These are phyloP conservation scores for Oreortyx pictus DNA, from an alignment of 2,797 vertebrate genomes.

Conservation along the genomic window DNA sequence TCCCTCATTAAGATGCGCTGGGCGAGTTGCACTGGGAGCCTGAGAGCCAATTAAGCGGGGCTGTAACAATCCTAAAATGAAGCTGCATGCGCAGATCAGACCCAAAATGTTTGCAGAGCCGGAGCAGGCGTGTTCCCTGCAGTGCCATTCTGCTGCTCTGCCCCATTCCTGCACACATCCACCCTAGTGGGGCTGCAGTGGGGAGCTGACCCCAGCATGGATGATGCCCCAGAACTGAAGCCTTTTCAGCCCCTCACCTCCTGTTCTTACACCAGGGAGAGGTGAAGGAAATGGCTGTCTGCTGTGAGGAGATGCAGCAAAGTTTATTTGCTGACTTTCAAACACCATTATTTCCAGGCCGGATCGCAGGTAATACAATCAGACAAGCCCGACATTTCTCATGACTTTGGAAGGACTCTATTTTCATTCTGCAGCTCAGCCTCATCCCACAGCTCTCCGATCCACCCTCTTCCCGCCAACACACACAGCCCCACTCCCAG, in stretches of 20 bases:
- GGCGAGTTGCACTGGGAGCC: conserved; percentile 40
- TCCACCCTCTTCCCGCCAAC: neutral
- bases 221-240: accelerated
- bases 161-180: neutral
- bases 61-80: conserved; percentile 25
- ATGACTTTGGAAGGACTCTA: conserved; percentile 11
- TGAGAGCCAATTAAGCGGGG: conserved; percentile 61
- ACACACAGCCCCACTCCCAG: neutral
- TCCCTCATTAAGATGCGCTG: conserved; percentile 68
- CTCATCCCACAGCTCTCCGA: neutral
- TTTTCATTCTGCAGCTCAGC: neutral
- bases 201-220: neutral
- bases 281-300: neutral
- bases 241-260: neutral
- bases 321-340: conserved; percentile 36
- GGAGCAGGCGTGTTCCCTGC: accelerated
- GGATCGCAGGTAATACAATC: neutral
- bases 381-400: neutral
- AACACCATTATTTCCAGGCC: neutral
- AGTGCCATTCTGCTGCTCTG: accelerated
- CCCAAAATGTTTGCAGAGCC: neutral
- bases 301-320: neutral
- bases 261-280: neutral
- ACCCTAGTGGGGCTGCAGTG: neutral
- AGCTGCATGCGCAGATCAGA: neutral